Conservation (phyloP, 2,888 invertebrate species). For the Melikaiella ostensackeni region DNA sequence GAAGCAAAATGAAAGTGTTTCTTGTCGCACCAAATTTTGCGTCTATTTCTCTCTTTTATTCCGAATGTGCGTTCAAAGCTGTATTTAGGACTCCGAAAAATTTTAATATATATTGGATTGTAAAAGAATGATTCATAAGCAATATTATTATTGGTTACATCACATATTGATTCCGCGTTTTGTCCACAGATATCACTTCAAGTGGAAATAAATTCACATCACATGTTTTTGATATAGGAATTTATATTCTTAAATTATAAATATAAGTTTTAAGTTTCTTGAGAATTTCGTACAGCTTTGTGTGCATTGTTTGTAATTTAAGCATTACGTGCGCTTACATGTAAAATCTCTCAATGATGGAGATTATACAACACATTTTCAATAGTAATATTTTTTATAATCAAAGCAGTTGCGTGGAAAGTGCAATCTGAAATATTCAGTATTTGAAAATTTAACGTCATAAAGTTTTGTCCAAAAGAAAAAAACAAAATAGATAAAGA, state of each 20-base stretch:
- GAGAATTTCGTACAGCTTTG: constrained; percentile 35
- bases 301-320: constrained; percentile 2
- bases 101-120: neutral
- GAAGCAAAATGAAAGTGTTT: constrained; percentile 23
- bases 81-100: constrained; percentile 21
- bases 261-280: neutral
- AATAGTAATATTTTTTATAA: constrained; percentile 29
- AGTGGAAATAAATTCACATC: too few species aligned
- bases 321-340: constrained; percentile 29
- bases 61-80: constrained; percentile 12
- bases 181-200: too few species aligned
- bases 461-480: neutral
- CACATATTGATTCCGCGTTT: too few species aligned
- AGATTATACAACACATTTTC: constrained; percentile 4
- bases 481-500: neutral
- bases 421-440: constrained; percentile 2
- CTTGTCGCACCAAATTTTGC: constrained; percentile 17
- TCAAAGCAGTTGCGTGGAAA: constrained; percentile 19
- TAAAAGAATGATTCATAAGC: too few species aligned
- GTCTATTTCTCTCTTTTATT: neutral
- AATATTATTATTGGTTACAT: too few species aligned
- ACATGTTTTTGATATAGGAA: too few species aligned
- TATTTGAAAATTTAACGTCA: neutral
- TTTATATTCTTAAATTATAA: too few species aligned
- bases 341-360: constrained; percentile 3